phyloP scores from a whole-genome alignment of 2,113 vertebrate species.

The Pseudonaja textilis region DNA sequence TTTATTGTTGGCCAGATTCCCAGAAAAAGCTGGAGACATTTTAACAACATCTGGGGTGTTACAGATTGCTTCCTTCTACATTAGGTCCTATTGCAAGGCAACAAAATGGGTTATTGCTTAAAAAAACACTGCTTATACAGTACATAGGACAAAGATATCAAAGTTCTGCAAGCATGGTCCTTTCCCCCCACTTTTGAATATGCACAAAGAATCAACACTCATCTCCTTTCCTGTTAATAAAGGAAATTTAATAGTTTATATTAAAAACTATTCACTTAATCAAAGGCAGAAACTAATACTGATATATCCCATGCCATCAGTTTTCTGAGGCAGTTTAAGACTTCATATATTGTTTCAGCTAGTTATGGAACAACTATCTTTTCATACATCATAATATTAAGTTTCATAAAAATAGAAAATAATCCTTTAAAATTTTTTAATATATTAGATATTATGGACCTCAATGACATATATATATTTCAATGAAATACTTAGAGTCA shows the following conservation, averaged over 20 bases:
- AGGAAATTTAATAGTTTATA: constrained; percentile 80
- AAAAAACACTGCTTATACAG: background rate
- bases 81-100: background rate
- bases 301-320: constrained; percentile 64
- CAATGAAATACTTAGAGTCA: constrained; percentile 61
- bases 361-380: constrained; percentile 57
- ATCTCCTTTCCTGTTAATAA: constrained; percentile 68
- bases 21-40: background rate
- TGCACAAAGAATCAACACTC: background rate
- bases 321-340: constrained; percentile 44
- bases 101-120: background rate
- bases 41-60: background rate
- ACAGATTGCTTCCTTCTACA: background rate
- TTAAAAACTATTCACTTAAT: constrained; percentile 72
- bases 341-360: constrained; percentile 47
- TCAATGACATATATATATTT: constrained; percentile 68
- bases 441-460: constrained; percentile 81
- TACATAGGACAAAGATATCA: background rate
- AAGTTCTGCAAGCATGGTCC: too few species aligned
- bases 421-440: constrained; percentile 73
- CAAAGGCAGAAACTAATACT: constrained; percentile 69
- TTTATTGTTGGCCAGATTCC: background rate
- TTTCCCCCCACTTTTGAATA: background rate
- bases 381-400: constrained; percentile 57
- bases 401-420: constrained; percentile 76